A percentile compares a stretch with the other conserved stretches of the same genome.
Evolutionary conservation across 2,797 vertebrate species (phyloP).

Genomic region (Betta splendens): DNA sequence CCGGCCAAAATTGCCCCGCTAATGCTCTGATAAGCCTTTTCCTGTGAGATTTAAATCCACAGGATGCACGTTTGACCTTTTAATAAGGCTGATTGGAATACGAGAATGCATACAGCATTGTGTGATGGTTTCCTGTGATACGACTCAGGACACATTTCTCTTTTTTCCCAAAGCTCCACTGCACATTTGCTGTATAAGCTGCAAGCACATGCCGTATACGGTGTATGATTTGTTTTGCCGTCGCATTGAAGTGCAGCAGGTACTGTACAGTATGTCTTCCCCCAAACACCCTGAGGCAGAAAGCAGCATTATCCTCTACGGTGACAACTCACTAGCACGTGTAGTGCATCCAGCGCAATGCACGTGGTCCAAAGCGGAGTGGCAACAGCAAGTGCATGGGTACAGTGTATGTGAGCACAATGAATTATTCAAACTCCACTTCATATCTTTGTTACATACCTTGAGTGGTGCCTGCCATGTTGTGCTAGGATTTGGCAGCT

Average conservation of each 20-base stretch:
- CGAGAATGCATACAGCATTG: constrained; percentile 61
- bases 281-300: constrained; percentile 26
- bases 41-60: constrained; percentile 76
- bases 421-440: constrained; percentile 51
- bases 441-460: constrained; percentile 18
- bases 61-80: constrained; percentile 79
- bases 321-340: constrained; percentile 20
- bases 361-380: constrained; percentile 10
- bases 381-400: constrained; percentile 11
- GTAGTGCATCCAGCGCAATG: constrained; percentile 12
- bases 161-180: constrained; percentile 27
- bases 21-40: constrained; percentile 80
- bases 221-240: constrained; percentile 29
- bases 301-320: constrained; percentile 9
- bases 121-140: constrained; percentile 74
- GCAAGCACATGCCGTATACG: too few species aligned
- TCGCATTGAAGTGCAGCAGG: constrained; percentile 34
- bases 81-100: constrained; percentile 76
- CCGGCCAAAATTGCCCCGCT: constrained; percentile 75
- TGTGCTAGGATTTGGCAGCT: constrained; percentile 31
- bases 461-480: constrained; percentile 27
- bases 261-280: too few species aligned
- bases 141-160: constrained; percentile 51
- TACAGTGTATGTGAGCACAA: constrained; percentile 20
- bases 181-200: constrained; percentile 30